Conservation (phyloP, 2,797 vertebrate species). For the Catamblyrhynchus diadema region DNA sequence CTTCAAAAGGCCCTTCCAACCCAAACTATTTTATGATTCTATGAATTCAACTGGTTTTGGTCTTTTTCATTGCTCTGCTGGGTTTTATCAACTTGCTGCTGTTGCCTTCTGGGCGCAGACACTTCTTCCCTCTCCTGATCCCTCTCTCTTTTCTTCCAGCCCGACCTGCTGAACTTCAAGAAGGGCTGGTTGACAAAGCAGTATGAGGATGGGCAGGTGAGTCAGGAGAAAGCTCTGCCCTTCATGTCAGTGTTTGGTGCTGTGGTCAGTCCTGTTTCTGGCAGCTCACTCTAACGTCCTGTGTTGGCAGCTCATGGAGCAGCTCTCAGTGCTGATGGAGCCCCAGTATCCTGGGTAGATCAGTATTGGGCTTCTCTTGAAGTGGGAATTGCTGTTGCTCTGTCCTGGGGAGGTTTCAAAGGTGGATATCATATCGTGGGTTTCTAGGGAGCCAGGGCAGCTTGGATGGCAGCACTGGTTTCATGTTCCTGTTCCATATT, state of each 20-base stretch:
- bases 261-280: neutral
- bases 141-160: constrained; percentile 73
- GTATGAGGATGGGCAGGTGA: constrained; percentile 93
- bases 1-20: neutral
- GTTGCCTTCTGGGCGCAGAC: neutral
- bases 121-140: neutral
- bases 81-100: neutral
- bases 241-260: neutral
- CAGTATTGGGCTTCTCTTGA: neutral
- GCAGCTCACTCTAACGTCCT: neutral
- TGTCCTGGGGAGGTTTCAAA: neutral
- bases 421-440: accelerated
- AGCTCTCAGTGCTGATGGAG: accelerated
- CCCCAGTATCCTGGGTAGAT: neutral
- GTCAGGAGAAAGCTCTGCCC: neutral
- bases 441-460: neutral
- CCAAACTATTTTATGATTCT: neutral
- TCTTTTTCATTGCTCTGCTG: neutral
- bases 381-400: neutral
- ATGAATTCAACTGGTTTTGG: neutral
- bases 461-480: neutral
- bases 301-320: accelerated
- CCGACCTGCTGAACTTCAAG: constrained; percentile 97
- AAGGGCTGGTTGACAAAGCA: constrained; percentile 99
- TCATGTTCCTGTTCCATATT: neutral